Percentiles rank a stretch among this genome's conserved stretches.
Conservation (phyloP, 2,797 vertebrate species). For the Artibeus lituratus region DNA sequence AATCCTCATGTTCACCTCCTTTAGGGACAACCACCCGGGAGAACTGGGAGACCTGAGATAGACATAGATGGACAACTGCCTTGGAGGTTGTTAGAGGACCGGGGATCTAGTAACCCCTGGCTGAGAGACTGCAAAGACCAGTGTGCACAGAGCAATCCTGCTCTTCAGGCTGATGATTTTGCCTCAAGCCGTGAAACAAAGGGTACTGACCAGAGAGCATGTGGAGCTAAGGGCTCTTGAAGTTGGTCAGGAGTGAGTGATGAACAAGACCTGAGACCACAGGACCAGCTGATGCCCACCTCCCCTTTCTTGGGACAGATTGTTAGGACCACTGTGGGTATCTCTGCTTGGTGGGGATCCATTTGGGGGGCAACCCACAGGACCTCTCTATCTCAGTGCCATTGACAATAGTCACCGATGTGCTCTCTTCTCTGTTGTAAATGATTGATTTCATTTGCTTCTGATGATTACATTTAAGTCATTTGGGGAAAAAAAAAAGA, state of each 20-base stretch:
- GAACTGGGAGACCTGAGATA: conserved; percentile 85
- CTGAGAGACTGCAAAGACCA: conserved; percentile 91
- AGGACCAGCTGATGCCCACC: background rate
- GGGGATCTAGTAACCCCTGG: conserved; percentile 89
- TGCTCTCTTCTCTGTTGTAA: background rate
- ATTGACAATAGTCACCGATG: background rate
- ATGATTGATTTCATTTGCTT: background rate
- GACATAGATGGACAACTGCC: conserved; percentile 87
- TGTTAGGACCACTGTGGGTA: background rate
- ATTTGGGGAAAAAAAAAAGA: background rate
- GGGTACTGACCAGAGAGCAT: conserved; percentile 77
- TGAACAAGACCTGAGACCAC: background rate
- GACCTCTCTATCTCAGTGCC: background rate
- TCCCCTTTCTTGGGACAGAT: background rate
- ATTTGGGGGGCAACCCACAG: background rate
- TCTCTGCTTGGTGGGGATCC: background rate
- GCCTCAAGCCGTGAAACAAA: conserved; percentile 92
- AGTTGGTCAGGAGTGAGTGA: conserved; percentile 57
- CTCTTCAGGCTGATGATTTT: conserved; percentile 90
- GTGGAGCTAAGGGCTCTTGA: rapidly evolving
- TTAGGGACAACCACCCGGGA: conserved; percentile 87
- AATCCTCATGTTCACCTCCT: background rate
- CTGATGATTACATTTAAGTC: background rate
- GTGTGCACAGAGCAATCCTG: conserved; percentile 81
- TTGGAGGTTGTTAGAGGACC: conserved; percentile 84